Evolutionary conservation across 1,140 invertebrate genomes (phyloP).

Genomic region (Drosophila busckii): DNA sequence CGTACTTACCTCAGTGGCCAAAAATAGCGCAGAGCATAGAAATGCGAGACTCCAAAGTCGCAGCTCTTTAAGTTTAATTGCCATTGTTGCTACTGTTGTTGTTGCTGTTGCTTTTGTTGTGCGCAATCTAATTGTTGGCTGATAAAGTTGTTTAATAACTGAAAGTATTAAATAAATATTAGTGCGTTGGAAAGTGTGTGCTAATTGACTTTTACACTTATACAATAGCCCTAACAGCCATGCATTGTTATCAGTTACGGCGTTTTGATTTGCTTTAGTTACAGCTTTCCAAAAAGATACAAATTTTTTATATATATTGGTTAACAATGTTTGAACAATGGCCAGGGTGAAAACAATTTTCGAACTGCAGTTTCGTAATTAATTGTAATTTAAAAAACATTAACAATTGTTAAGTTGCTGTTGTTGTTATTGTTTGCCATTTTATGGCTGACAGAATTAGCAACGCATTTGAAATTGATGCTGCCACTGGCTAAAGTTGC

Average conservation of each 20-base stretch:
- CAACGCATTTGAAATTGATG: conserved; percentile 30
- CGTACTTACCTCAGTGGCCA: conserved; percentile 59
- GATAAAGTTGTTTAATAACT: conserved; percentile 14
- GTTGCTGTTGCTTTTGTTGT: conserved; percentile 9
- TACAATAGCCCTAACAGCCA: conserved; percentile 1
- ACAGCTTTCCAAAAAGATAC: conserved; percentile 45
- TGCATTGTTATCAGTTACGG: conserved; percentile 43
- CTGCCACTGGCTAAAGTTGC: conserved; percentile 1
- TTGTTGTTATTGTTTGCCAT: conserved; percentile 15
- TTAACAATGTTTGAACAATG: conserved; percentile 18
- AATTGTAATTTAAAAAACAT: conserved; percentile 60
- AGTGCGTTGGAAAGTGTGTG: conserved; percentile 51
- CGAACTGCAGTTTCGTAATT: conserved; percentile 44
- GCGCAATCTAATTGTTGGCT: conserved; percentile 1
- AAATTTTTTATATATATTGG: too few species aligned
- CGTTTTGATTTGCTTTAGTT: conserved; percentile 36
- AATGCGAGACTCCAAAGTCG: conserved; percentile 52
- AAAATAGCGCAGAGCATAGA: conserved; percentile 59
- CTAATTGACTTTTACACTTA: conserved; percentile 57
- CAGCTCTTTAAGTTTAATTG: conserved; percentile 34
- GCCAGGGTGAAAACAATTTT: conserved; percentile 46
- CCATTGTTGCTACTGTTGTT: conserved; percentile 14
- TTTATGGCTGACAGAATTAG: conserved; percentile 54
- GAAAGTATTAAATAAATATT: conserved; percentile 40
- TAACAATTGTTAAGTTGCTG: conserved; percentile 25